phyloP scores from a whole-genome alignment of 2,888 invertebrate genomes.

The Latrodectus hesperus region DNA sequence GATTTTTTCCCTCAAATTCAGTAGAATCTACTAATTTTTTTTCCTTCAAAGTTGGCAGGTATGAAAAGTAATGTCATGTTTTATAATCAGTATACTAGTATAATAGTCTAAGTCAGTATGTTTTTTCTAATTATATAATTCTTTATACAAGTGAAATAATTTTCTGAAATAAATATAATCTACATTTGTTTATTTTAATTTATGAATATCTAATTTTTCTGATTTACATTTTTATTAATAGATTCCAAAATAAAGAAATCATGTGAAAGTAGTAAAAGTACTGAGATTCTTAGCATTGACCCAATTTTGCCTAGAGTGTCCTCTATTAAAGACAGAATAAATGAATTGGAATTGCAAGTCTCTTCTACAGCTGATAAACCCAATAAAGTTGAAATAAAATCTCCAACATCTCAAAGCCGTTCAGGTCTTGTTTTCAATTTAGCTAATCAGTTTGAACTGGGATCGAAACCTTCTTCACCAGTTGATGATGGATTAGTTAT shows the following conservation, averaged over 20 bases:
- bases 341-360: conserved; percentile 80
- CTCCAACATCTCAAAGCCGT: conserved; percentile 57
- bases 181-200: too few species aligned
- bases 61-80: too few species aligned
- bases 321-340: conserved; percentile 83
- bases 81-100: too few species aligned
- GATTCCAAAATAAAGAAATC: conserved; percentile 10
- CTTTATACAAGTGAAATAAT: too few species aligned
- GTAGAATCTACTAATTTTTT: too few species aligned
- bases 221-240: background rate
- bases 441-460: conserved; percentile 78
- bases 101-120: too few species aligned
- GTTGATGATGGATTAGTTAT: conserved; percentile 74
- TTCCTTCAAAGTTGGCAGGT: too few species aligned
- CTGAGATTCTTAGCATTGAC: conserved; percentile 29
- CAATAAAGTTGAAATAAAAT: conserved; percentile 59
- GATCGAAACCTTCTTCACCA: conserved; percentile 70
- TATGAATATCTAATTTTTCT: too few species aligned
- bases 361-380: conserved; percentile 42
- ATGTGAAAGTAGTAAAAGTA: conserved; percentile 38
- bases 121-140: too few species aligned
- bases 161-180: too few species aligned
- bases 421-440: conserved; percentile 78
- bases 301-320: conserved; percentile 74
- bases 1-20: too few species aligned